Evolutionary conservation across 2,113 vertebrate species (phyloP).

Genomic region (Nettapus auritus): DNA sequence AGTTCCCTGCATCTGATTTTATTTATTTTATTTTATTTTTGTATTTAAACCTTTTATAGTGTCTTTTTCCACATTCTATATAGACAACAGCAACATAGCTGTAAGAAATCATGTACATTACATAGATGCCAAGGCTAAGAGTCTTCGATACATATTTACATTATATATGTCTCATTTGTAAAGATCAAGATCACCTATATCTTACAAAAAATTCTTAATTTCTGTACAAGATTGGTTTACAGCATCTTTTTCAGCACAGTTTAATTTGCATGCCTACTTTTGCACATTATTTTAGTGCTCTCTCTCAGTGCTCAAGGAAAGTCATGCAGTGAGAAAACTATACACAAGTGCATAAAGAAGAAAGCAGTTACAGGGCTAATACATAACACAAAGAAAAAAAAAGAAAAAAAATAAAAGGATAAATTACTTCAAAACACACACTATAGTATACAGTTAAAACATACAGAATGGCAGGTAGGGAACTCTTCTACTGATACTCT

Average conservation of each 20-base stretch:
- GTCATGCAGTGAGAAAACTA: background rate
- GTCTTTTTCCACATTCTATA: background rate
- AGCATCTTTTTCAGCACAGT: background rate
- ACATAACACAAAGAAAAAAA: rapidly evolving
- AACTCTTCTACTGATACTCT: background rate
- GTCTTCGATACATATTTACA: background rate
- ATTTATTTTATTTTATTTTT: background rate
- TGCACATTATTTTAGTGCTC: background rate
- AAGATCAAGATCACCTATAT: background rate
- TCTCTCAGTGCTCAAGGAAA: background rate
- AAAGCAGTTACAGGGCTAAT: background rate
- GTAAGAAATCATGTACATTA: background rate
- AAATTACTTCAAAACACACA: background rate
- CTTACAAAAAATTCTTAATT: background rate
- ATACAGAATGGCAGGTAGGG: background rate
- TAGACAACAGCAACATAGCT: background rate
- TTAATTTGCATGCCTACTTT: background rate
- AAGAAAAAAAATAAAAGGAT: background rate
- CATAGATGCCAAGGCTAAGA: background rate
- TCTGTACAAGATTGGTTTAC: background rate
- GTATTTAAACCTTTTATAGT: background rate
- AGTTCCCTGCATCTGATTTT: background rate
- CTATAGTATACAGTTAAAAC: background rate
- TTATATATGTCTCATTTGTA: background rate
- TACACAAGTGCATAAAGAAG: background rate